These are phyloP conservation scores for Neodon shergylaensis DNA, from an alignment of 2,113 vertebrate genomes.

Conservation along the genomic window DNA sequence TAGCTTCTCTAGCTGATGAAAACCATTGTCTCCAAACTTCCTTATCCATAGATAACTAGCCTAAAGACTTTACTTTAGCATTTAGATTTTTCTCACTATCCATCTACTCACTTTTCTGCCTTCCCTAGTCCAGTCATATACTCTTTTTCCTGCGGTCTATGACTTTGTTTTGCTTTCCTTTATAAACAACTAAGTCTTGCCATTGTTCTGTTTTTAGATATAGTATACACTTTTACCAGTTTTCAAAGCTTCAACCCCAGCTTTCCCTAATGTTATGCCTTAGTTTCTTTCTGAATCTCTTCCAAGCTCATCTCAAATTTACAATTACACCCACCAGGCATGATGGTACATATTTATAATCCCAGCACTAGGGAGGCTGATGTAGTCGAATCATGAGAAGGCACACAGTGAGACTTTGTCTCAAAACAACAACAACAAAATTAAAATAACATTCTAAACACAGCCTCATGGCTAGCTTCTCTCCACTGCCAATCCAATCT, in stretches of 20 bases:
- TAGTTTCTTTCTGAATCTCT: background rate
- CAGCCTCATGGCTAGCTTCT: background rate
- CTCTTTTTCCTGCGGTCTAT: background rate
- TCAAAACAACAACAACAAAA: background rate
- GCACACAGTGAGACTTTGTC: background rate
- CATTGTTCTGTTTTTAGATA: background rate
- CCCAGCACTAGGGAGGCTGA: background rate
- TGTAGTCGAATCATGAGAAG: background rate
- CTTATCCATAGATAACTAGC: background rate
- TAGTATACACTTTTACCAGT: background rate
- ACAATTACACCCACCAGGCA: background rate
- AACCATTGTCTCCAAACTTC: constrained; percentile 27
- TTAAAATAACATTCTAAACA: background rate
- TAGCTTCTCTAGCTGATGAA: background rate
- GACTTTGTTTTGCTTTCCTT: background rate
- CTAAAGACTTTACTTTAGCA: background rate
- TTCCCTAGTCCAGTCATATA: background rate
- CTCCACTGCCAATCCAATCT: background rate
- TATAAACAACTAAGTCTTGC: constrained; percentile 4
- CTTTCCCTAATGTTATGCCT: background rate
- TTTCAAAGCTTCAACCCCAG: constrained; percentile 23
- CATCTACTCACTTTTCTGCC: background rate
- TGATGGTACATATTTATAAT: background rate
- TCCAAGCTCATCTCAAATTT: background rate
- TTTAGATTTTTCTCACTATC: constrained; percentile 5